Conservation (phyloP, 2,888 invertebrate genomes). For the Oxycera nigricornis region DNA sequence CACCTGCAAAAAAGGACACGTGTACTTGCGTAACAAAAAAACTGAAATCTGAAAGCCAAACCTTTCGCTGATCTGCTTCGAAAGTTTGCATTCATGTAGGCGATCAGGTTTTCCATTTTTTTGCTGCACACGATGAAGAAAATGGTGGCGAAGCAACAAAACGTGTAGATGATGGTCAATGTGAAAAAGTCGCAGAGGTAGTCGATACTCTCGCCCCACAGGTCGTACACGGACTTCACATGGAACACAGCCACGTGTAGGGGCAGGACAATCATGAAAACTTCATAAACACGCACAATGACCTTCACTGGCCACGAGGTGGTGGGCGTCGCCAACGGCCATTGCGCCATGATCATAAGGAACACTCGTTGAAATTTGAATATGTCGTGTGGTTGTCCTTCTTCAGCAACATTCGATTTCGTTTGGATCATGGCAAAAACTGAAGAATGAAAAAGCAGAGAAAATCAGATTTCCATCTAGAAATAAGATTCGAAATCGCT, state of each 20-base stretch:
- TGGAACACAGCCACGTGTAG: conserved; percentile 35
- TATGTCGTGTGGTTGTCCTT: neutral
- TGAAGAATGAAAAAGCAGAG: no score
- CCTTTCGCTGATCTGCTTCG: conserved; percentile 62
- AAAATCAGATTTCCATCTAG: no score
- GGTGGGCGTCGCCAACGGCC: neutral
- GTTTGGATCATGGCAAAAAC: no score
- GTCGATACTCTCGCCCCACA: conserved; percentile 38
- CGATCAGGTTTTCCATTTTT: conserved; percentile 58
- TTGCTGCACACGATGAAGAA: conserved; percentile 59
- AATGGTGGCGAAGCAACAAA: conserved; percentile 30
- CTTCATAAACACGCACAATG: neutral
- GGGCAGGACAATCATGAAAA: conserved; percentile 22
- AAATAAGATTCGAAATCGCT: no score
- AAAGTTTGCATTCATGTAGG: conserved; percentile 60
- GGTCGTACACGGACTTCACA: conserved; percentile 27
- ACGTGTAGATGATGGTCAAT: conserved; percentile 40
- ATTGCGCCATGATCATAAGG: neutral
- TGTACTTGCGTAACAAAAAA: neutral
- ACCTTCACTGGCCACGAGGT: neutral
- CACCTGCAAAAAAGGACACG: conserved; percentile 24
- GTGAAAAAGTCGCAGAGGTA: conserved; percentile 38
- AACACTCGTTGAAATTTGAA: neutral
- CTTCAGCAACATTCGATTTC: neutral
- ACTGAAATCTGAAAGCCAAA: neutral